Evolutionary conservation across 2,113 vertebrate genomes (phyloP).

Genomic region (Caretta caretta): DNA sequence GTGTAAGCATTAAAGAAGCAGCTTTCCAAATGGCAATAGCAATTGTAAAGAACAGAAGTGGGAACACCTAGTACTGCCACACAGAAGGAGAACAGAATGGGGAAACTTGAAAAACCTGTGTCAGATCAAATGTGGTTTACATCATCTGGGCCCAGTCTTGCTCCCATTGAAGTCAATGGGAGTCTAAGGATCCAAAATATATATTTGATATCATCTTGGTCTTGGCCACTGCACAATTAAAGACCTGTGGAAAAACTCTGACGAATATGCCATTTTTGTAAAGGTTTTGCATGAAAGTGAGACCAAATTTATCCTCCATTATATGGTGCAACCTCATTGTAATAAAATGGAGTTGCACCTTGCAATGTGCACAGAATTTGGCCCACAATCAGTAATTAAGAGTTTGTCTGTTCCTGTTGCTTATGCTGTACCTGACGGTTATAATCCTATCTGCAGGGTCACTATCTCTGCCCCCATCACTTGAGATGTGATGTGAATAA

Average conservation of each 20-base stretch:
- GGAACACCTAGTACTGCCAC: neutral
- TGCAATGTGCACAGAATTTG: neutral
- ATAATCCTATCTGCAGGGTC: neutral
- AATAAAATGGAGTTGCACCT: neutral
- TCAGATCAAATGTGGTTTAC: neutral
- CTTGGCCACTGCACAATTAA: neutral
- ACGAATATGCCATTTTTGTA: neutral
- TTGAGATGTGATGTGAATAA: neutral
- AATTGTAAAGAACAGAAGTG: neutral
- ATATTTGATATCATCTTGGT: neutral
- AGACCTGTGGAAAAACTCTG: neutral
- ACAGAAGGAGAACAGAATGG: neutral
- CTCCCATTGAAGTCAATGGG: accelerated
- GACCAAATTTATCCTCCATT: neutral
- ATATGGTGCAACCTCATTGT: neutral
- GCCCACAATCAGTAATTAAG: neutral
- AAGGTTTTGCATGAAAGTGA: neutral
- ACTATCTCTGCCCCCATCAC: neutral
- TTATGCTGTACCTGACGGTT: neutral
- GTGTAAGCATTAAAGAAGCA: neutral
- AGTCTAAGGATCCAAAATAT: neutral
- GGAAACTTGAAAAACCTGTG: neutral
- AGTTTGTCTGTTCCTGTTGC: neutral
- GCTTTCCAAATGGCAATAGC: neutral
- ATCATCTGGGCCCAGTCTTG: neutral